Evolutionary conservation across 2,888 invertebrate genomes (phyloP).

Genomic region (Ferrisia virgata): DNA sequence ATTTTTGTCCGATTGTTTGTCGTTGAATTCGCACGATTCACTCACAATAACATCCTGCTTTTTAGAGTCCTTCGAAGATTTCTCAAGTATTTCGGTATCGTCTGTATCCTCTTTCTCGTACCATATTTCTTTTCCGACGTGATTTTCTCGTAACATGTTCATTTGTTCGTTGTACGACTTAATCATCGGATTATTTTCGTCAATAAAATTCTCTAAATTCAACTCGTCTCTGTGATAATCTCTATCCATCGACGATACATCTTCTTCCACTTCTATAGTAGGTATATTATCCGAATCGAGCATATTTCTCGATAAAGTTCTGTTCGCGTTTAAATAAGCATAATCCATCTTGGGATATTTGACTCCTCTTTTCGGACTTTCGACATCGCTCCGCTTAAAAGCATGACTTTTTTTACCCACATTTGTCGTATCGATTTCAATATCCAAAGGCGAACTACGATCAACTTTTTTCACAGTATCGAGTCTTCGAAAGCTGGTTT

Average conservation of each 20-base stretch:
- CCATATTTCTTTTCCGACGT: not conserved
- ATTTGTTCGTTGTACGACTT: not conserved
- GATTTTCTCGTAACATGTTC: not conserved
- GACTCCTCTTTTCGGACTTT: not conserved
- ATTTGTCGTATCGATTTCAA: not conserved
- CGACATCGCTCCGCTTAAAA: not conserved
- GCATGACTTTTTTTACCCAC: not conserved
- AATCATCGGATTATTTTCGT: not conserved
- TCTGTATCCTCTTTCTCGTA: not conserved
- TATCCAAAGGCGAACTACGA: not conserved
- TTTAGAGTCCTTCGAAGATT: not conserved
- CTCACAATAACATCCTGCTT: not conserved
- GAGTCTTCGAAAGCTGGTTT: not conserved
- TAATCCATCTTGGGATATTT: not conserved
- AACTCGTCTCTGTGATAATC: not conserved
- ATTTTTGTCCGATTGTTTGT: not conserved
- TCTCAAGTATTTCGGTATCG: not conserved
- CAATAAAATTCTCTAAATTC: not conserved
- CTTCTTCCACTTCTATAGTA: not conserved
- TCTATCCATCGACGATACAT: not conserved
- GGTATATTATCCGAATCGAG: not conserved
- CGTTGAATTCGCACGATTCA: not conserved
- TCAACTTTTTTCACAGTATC: not conserved
- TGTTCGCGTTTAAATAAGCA: not conserved
- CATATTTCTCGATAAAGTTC: not conserved